Base-by-base conservation (phyloP, 2,888 invertebrate genomes). In the Pheosia gnoma region DNA sequence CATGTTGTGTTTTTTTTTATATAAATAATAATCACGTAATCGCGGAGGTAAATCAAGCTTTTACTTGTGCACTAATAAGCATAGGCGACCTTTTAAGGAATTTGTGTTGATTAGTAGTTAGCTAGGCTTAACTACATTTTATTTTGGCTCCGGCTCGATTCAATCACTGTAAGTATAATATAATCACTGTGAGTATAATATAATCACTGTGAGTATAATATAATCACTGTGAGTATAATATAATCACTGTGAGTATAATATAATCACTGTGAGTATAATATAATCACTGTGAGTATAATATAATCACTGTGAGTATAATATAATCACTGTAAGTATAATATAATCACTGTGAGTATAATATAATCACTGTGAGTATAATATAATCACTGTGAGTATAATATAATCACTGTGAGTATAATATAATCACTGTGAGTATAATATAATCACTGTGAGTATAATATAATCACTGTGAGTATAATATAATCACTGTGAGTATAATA, bases 401-500 rank as follows among this genome's bases (percentile, higher is more conserved):
- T n/a, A 65, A 61, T 59, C 13, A 7, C 6, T 51, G 53, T 64
- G 63, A 56, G 53, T 64, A 61, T 63, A 65, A n/a, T 63, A n/a
- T n/a, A 65, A 61, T 59, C 13, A 7, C 6, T 51, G 53, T 64
- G 63, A 56, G 53, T 64, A 61, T 63, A 65, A n/a, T 63, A n/a
- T n/a, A 65, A 61, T 59, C 13, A 7, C 6, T 51, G 53, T 64
- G 63, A 56, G 53, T 64, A 61, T 63, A 65, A n/a, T 63, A n/a
- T n/a, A 65, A 61, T 59, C 13, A 7, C 6, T 51, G 53, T 64
- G 63, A 56, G 53, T 64, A 61, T 63, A 65, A n/a, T 63, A n/a
- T n/a, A 65, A 61, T 59, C 13, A 7, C 6, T 51, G 53, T 64
- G 63, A 56, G 53, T 64, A 61, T 63, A 65, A n/a, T 63, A 73